Evolutionary conservation across 2,113 vertebrate species (phyloP), one percentile per base, ranked within the genome.

Genomic region (Phyllostomus discolor): DNA sequence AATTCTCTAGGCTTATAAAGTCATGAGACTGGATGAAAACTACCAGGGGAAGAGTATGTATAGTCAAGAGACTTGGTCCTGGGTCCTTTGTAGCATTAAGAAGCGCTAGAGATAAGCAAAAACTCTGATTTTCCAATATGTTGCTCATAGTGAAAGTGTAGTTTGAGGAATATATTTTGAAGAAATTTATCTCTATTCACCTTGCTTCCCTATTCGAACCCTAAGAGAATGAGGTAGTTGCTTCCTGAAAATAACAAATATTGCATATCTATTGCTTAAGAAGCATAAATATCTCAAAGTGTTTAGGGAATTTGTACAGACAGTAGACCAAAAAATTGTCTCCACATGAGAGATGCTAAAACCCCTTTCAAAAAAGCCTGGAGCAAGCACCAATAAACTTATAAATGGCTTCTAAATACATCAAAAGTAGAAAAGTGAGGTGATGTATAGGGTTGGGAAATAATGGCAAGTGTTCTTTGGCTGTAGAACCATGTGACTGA

Each of bases 341-440:
- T 81, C 10, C 50, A 54, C 62, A 50, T 0, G 24, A 20, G 41
- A 92, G 81, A 88, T 41, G n/a, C 33, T 93, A 43, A 96, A 96
- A 72, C 17, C 31, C 38, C 26, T 78, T 38, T 38, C 5, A 14
- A 73, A 66, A n/a, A 54, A 52, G n/a, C 16, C n/a, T 78, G 19
- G 52, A 78, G 52, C 46, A 94, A 92, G 52, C 41, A 94, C 38
- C 28, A 89, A n/a, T 79, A 94, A 90, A 94, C 52, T 81, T 93
- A 84, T 54, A 93, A 90, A 88, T 85, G 48, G 15, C 35, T 96
- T 88, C 46, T 38, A 93, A 90, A 84, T 57, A 80, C 26, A 43
- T 70, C 41, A 43, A 64, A 91, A 85, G 57, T 69, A 72, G 48
- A 46, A 90, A 92, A 92, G 62, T 62, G 17, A 48, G n/a, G 33